Evolutionary conservation across 2,113 vertebrate genomes (phyloP), one percentile per base, ranked within the genome.

Genomic region (Crotalus viridis): DNA sequence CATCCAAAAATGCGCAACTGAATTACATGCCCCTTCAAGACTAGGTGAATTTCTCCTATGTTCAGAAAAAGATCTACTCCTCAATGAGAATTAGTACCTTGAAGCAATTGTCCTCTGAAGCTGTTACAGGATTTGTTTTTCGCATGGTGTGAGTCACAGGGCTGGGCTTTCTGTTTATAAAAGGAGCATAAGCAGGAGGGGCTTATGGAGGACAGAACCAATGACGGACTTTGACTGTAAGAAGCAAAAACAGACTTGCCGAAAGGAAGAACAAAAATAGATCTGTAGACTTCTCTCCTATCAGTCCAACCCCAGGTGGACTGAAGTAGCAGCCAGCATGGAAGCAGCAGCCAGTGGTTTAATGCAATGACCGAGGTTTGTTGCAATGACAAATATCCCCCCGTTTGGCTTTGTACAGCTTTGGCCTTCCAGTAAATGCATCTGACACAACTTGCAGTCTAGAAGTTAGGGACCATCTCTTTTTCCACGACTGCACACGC

Each of bases 281-380:
- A 94, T 8, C 4, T 33, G 52, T 93, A 46, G 95, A 61, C 57
- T 87, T 92, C 95, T 92, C 48, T 74, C 85, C 59, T 22, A 61
- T 81, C 69, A 81, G 2, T 81, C 17, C 69, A 21, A 39, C 95
- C 91, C 95, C 61, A 95, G 95, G 91, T 91, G 95, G 94, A 92
- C 51, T 85, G 92, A 56, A 22, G 39, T 94, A 94, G 81, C 94
- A 95, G 88, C 0, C 3, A 96, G 43, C 48, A 90, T 92, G 64
- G 52, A 91, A 95, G 85, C 92, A 87, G 87, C 94, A 96, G 96
- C 95, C 96, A 95, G 95, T 96, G 94, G 95, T 96, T 96, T 96
- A 97, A 97, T 93, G 93, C 89, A 95, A 96, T 90, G 96, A 95
- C 92, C 94, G 92, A 95, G 57, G 95, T 93, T 96, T 97, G 96